These are phyloP conservation scores for Camponotus pennsylvanicus DNA, from an alignment of 1,140 invertebrate genomes.

Conservation along the genomic window DNA sequence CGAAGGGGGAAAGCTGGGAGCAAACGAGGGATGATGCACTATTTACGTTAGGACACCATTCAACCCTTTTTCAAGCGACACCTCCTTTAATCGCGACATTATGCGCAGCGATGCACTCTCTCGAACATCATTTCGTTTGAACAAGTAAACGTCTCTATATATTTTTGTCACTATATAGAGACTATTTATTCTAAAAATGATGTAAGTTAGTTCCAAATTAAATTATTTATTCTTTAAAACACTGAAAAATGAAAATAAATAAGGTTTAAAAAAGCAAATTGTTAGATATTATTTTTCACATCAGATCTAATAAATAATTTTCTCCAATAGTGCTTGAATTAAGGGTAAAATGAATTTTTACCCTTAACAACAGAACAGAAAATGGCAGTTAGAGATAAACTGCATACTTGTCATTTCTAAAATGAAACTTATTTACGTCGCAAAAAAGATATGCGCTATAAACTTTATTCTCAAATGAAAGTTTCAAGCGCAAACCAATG, in stretches of 20 bases:
- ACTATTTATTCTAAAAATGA: constrained; percentile 12
- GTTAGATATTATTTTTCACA: not conserved
- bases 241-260: not conserved
- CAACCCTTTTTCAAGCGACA: constrained; percentile 34
- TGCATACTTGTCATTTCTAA: not conserved
- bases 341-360: not conserved
- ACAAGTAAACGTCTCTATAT: constrained; percentile 30
- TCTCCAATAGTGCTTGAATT: not conserved
- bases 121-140: constrained; percentile 38
- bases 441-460: constrained; percentile 30
- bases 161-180: not conserved
- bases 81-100: constrained; percentile 47
- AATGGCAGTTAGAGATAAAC: not conserved
- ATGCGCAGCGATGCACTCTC: constrained; percentile 39
- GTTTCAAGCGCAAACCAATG: constrained; percentile 19
- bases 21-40: not conserved
- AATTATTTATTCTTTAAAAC: not conserved
- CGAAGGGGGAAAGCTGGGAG: constrained; percentile 11
- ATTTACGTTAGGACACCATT: constrained; percentile 54
- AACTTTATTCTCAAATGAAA: constrained; percentile 54
- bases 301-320: not conserved
- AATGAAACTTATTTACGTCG: not conserved
- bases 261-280: not conserved
- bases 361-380: not conserved
- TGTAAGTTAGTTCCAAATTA: constrained; percentile 30